Evolutionary conservation across 2,113 vertebrate species (phyloP), one percentile per base, ranked within the genome.

Genomic region (Steatornis caripensis): DNA sequence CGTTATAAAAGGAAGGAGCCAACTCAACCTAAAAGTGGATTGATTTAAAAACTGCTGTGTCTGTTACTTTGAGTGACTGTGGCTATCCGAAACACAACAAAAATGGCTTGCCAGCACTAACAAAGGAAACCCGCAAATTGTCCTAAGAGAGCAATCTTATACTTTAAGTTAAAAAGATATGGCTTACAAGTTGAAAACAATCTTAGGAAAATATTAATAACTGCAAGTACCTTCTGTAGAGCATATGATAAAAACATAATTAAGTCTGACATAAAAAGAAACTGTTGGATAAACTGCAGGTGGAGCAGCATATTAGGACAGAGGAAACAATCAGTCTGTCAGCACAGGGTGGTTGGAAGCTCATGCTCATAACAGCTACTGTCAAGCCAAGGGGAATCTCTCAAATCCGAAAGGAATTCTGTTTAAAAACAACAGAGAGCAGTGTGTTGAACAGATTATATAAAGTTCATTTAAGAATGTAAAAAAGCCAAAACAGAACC

Each of bases 1-100:
- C 2, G 9, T 84, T 39, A n/a, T n/a, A n/a, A 64, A 87, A 87
- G 6, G 69, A 54, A 84, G 6, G 22, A 53, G 48, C 3, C 32
- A 71, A 71, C 81, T 51, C 41, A 41, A 16, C 19, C 32, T 23
- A 14, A 72, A 6, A 57, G 39, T 14, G 53, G 14, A 21, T 9
- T 49, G 12, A 6, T 51, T 30, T 18, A 51, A 78, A 89, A 78
- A 15, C 15, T 70, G 23, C 4, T 8, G 2, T 11, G 2, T 29
- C 11, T 58, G 7, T 30, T 83, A 26, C 24, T 89, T 58, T 66
- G 37, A 45, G 17, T 29, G 43, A 66, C n/a, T 29, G 5, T 41
- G 23, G 9, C 30, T 49, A 11, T 19, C 37, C 0, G 0, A 93
- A 87, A 62, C 8, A 65, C 11, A 77, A 24, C 0, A 1, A 68